Evolutionary conservation across 2,888 invertebrate species (phyloP).

Genomic region (Cordilura impudica): DNA sequence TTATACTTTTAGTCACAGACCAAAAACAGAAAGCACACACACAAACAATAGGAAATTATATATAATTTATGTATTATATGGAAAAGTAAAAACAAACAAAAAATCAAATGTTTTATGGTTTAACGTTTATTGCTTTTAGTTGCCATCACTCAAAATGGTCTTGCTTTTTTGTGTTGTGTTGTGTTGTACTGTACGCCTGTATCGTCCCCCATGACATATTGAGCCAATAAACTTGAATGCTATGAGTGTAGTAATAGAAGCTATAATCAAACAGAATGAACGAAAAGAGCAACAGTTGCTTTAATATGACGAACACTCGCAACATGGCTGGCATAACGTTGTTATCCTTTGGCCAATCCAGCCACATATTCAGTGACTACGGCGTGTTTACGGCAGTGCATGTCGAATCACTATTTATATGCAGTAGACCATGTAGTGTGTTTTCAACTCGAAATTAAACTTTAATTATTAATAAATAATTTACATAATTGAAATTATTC

Average conservation of each 20-base stretch:
- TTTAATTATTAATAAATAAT: neutral
- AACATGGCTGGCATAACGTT: slow-evolving; percentile 69
- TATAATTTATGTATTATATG: too few species aligned
- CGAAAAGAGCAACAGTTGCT: slow-evolving; percentile 74
- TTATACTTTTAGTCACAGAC: too few species aligned
- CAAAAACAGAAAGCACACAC: too few species aligned
- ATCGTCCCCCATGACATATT: slow-evolving; percentile 70
- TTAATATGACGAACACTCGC: slow-evolving; percentile 56
- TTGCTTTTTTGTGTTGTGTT: neutral
- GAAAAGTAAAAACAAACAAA: too few species aligned
- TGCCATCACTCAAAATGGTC: too few species aligned
- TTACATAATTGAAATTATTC: neutral
- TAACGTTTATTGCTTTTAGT: too few species aligned
- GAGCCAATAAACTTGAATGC: slow-evolving; percentile 72
- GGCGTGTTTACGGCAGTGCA: slow-evolving; percentile 10
- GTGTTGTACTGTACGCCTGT: neutral
- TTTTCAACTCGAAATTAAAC: too few species aligned
- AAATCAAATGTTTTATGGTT: too few species aligned
- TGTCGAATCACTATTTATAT: too few species aligned
- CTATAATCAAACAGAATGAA: slow-evolving; percentile 11
- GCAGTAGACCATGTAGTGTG: too few species aligned
- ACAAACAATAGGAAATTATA: too few species aligned
- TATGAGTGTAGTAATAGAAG: slow-evolving; percentile 6
- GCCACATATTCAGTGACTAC: slow-evolving; percentile 16
- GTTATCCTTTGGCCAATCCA: slow-evolving; percentile 70